phyloP scores from a whole-genome alignment of 2,797 vertebrate genomes.

The Astyanax mexicanus region DNA sequence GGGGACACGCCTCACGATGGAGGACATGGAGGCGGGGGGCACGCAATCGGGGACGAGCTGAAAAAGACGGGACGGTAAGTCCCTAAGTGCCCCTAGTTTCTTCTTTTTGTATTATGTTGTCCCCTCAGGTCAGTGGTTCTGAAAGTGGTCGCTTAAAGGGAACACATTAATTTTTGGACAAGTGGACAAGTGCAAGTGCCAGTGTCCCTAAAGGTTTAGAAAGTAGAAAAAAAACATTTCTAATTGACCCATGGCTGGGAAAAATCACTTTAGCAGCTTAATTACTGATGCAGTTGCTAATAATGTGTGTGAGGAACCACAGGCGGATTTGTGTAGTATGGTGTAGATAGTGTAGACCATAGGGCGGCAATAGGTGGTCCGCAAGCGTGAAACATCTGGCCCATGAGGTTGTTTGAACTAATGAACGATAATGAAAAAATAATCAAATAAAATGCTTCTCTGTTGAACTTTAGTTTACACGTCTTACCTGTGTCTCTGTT shows the following conservation, averaged over 20 bases:
- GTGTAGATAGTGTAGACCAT: too few species aligned
- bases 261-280: constrained; percentile 14
- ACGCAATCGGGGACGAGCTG: constrained; percentile 87
- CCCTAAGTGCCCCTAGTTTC: constrained; percentile 11
- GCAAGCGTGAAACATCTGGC: too few species aligned
- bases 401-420: too few species aligned
- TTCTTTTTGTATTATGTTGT: background rate
- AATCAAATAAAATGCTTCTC: too few species aligned
- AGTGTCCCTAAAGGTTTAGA: background rate
- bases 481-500: too few species aligned
- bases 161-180: too few species aligned
- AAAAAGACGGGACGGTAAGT: constrained; percentile 89
- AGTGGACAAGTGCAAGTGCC: too few species aligned
- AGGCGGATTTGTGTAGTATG: too few species aligned
- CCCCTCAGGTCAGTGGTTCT: constrained; percentile 17
- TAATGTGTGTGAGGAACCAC: background rate
- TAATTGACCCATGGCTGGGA: background rate
- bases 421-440: too few species aligned
- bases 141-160: constrained; percentile 19
- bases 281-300: background rate
- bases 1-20: constrained; percentile 89
- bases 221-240: background rate
- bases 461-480: too few species aligned
- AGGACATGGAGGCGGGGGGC: constrained; percentile 88
- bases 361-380: too few species aligned